Evolutionary conservation across 37 sponge, comb jelly and placozoan genomes (phyloP).

Genomic region (Crambe crambe): DNA sequence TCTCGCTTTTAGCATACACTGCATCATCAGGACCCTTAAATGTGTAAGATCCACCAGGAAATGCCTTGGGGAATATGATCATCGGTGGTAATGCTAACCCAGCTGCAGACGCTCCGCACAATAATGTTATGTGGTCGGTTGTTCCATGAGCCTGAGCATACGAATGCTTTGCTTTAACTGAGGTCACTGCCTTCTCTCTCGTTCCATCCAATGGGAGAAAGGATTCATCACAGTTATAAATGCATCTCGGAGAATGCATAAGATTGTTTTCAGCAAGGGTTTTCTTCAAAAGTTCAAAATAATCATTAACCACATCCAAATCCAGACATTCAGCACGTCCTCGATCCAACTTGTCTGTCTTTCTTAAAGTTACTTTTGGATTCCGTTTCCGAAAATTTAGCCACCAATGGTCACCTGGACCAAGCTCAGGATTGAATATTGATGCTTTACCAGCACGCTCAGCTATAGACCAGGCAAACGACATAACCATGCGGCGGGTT

Average conservation of each 20-base stretch:
- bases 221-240: constrained; percentile 32
- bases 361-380: constrained; percentile 5
- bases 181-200: constrained; percentile 3
- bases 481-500: background rate
- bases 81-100: constrained; percentile 5
- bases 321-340: constrained; percentile 1
- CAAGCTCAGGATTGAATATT: background rate
- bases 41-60: constrained; percentile 6
- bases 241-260: background rate
- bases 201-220: constrained; percentile 3
- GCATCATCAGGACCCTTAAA: constrained; percentile 13
- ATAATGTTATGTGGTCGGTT: constrained; percentile 11
- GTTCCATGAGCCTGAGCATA: background rate
- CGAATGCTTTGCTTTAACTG: background rate
- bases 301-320: background rate
- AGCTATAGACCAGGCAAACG: constrained; percentile 4
- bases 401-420: constrained; percentile 15
- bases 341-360: background rate
- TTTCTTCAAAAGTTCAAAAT: constrained; percentile 4
- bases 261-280: constrained; percentile 15
- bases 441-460: background rate
- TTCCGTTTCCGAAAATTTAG: constrained; percentile 2
- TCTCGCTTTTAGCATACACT: too few species aligned
- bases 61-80: background rate
- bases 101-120: constrained; percentile 17